Evolutionary conservation across 2,797 vertebrate genomes (phyloP), one percentile per base, ranked within the genome.

Genomic region (Echeneis naucrates): DNA sequence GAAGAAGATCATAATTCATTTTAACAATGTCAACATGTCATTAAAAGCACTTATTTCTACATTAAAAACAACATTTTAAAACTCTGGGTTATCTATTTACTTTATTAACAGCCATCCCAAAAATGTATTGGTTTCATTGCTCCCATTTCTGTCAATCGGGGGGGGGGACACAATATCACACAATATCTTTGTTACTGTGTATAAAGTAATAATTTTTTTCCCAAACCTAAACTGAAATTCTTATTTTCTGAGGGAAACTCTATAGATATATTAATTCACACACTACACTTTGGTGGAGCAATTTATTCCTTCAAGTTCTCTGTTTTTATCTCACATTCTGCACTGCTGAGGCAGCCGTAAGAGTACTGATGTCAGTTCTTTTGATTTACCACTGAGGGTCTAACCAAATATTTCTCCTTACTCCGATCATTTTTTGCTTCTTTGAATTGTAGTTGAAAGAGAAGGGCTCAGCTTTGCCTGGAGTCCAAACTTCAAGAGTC

Each of bases 271-370:
- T 67, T 48, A 66, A 70, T 74, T 66, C 32, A 65, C 24, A 58
- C 9, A 17, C 21, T 51, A 50, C 38, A 24, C 23, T 55, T 38
- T 57, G 23, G 10, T 42, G 52, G 30, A 42, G 42, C 27, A 17
- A 64, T 59, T 59, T 24, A 58, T 40, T 47, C 35, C 1, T 61
- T 45, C 2, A 63, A 14, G 14, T 52, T 63, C 21, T 76, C 24
- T 17, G 23, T 40, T 44, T 72, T 35, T 42, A 56, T 69, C 44
- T 1, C 1, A 27, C 26, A 47, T 6, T 12, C 40, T 37, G 21
- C 8, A 27, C n/a, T 59, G 70, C 67, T 74, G 62, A 64, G 51
- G 21, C 67, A 52, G 75, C 67, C 47, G 16, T 11, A 47, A 11
- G 7, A 37, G 10, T 13, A 32, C 35, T 23, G 53, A 44, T 19